phyloP scores from a whole-genome alignment of 2,113 vertebrate genomes.

The Sinocyclocheilus rhinocerous region DNA sequence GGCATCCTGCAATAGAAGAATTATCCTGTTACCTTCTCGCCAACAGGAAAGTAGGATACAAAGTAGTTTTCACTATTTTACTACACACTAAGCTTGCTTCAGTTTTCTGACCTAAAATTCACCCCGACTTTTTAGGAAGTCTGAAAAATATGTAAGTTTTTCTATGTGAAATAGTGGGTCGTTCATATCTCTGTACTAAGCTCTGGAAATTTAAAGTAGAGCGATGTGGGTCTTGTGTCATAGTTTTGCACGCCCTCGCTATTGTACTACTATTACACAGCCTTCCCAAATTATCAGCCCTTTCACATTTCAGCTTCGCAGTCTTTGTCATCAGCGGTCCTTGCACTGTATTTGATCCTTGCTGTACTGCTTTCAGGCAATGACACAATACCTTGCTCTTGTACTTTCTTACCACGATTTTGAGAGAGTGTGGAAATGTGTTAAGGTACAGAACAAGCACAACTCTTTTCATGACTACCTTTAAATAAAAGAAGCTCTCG shows the following conservation, averaged over 20 bases:
- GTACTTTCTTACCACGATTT: slow-evolving; percentile 16
- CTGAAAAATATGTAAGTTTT: slow-evolving; percentile 36
- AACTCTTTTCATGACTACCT: slow-evolving; percentile 34
- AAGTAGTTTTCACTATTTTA: slow-evolving; percentile 53
- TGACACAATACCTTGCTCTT: background rate
- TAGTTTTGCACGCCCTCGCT: background rate
- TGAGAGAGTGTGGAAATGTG: slow-evolving; percentile 27
- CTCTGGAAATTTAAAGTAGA: background rate
- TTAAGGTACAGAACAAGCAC: slow-evolving; percentile 34
- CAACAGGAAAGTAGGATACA: slow-evolving; percentile 47
- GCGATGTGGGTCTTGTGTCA: background rate
- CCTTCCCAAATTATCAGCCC: background rate
- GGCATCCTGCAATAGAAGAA: slow-evolving; percentile 34
- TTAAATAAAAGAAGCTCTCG: slow-evolving; percentile 57
- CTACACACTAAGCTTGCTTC: slow-evolving; percentile 47
- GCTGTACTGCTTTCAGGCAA: slow-evolving; percentile 1
- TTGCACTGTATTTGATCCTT: background rate
- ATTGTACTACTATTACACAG: background rate
- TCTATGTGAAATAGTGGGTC: slow-evolving; percentile 38
- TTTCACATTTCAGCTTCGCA: background rate
- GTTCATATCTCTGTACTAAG: slow-evolving; percentile 16
- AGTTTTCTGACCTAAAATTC: slow-evolving; percentile 52
- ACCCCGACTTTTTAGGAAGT: slow-evolving; percentile 18
- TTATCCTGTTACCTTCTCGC: slow-evolving; percentile 49
- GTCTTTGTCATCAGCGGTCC: slow-evolving; percentile 19